These are phyloP conservation scores for Trachelus tabidus DNA, from an alignment of 2,888 invertebrate genomes.

Conservation along the genomic window DNA sequence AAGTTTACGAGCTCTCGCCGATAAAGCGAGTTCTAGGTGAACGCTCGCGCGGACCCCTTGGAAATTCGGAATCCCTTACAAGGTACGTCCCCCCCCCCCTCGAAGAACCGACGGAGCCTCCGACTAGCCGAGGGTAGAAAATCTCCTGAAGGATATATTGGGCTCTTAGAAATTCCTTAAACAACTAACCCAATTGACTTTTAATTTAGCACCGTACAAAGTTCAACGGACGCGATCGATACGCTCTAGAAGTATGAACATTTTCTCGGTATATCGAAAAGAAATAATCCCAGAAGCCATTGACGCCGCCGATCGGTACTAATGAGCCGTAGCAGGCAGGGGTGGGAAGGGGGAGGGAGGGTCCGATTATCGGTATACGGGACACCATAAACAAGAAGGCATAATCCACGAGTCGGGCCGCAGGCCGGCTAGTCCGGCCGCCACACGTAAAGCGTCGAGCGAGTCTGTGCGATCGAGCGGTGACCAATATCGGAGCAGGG, in stretches of 20 bases:
- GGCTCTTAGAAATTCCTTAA: slow-evolving; percentile 29
- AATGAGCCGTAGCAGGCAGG: too few species aligned
- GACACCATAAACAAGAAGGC: slow-evolving; percentile 25
- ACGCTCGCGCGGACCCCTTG: not conserved
- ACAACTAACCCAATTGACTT: slow-evolving; percentile 6
- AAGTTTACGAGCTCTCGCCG: not conserved
- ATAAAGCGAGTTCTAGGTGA: not conserved
- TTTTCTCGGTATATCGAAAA: not conserved
- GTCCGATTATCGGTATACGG: slow-evolving; percentile 21
- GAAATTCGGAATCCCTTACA: not conserved
- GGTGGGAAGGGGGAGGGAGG: not conserved
- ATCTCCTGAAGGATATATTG: slow-evolving; percentile 7
- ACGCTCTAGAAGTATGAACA: not conserved
- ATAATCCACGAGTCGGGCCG: slow-evolving; percentile 7
- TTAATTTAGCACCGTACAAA: too few species aligned
- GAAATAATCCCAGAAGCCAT: not conserved
- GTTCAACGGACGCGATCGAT: not conserved
- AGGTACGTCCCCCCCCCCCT: too few species aligned
- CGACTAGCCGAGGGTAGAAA: not conserved
- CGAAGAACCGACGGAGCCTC: not conserved
- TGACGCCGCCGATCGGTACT: not conserved
- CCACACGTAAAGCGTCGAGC: too few species aligned
- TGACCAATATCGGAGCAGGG: slow-evolving; percentile 40
- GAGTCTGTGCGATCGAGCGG: slow-evolving; percentile 35
- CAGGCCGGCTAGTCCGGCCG: too few species aligned